Base-by-base conservation (phyloP, 2,797 vertebrate genomes). In the Serranus cabrilla region DNA sequence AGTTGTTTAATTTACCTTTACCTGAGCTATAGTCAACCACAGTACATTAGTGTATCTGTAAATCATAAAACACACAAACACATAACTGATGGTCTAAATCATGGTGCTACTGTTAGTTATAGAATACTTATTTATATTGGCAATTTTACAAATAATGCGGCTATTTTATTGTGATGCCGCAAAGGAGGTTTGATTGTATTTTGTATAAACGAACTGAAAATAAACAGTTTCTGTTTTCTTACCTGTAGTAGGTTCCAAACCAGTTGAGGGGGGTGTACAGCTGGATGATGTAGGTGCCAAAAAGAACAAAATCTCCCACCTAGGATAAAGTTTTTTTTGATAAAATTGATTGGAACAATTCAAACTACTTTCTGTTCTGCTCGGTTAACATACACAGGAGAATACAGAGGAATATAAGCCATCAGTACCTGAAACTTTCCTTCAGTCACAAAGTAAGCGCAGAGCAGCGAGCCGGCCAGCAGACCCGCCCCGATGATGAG, bases 211-310 rank as follows among this genome's bases (percentile, higher is more conserved):
- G n/a, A n/a, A n/a, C n/a, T n/a, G n/a, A n/a, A n/a, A n/a, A n/a
- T n/a, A n/a, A n/a, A n/a, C n/a, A n/a, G n/a, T n/a, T n/a, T 40
- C 8, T 3, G 20, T 17, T 2, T 40, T 10, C 7, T 92, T 86
- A 99, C 98, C 98, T 97, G 92, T 99, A 99, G 85, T 99, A 99
- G 47, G 97, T 99, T 9, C 98, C 98, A 4, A 99, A 99, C 98
- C 98, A 99, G 94, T 98, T 98, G 80, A 99, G 97, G 0, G 98
- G 98, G 0, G 95, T 97, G 89, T 99, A 99, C 11, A 99, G 93
- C 73, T 99, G 98, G 84, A 98, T 97, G 87, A 99, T 99, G 72
- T 99, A 99, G 1, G 97, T 98, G 20, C 97, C 96, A 11, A 99
- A 99, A 2, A 99, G 95, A 61, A 99, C 97, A 63, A 95, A 99